These are phyloP conservation scores for Phylloscopus trochiloides DNA, from an alignment of 2,113 vertebrate species.

Conservation along the genomic window DNA sequence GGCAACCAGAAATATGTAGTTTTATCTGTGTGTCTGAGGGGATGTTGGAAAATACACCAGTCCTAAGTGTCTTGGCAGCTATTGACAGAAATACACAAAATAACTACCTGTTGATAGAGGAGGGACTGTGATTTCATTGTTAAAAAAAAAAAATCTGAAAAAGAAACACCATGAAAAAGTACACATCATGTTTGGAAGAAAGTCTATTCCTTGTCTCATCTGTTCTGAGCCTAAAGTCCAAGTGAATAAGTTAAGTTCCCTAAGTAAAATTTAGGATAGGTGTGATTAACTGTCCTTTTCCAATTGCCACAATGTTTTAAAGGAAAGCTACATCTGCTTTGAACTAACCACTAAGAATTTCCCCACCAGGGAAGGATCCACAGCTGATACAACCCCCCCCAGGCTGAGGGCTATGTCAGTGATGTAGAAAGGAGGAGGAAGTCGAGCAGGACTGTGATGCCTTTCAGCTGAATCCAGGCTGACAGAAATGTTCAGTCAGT, in stretches of 20 bases:
- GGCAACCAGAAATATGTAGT: not conserved
- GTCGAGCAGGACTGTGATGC: not conserved
- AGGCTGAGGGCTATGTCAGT: not conserved
- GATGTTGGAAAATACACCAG: not conserved
- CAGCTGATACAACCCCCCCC: not conserved
- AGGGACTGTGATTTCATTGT: not conserved
- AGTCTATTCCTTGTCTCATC: not conserved
- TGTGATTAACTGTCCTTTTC: not conserved
- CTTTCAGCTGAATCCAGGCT: not conserved
- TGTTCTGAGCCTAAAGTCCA: not conserved
- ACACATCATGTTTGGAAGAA: not conserved
- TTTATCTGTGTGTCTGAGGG: not conserved
- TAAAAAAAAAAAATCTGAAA: not conserved
- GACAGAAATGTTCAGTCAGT: not conserved
- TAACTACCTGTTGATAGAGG: fast-evolving
- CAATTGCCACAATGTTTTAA: not conserved
- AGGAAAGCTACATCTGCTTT: not conserved
- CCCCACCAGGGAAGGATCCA: not conserved
- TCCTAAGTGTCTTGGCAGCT: not conserved
- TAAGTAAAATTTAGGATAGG: not conserved
- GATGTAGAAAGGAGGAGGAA: not conserved
- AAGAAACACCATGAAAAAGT: not conserved
- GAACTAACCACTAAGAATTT: not conserved
- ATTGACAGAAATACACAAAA: not conserved
- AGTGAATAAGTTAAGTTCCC: not conserved